Percentiles rank a stretch among this genome's conserved stretches.
Conservation (phyloP, 2,888 invertebrate genomes). For the Tetrapedia diversipes region DNA sequence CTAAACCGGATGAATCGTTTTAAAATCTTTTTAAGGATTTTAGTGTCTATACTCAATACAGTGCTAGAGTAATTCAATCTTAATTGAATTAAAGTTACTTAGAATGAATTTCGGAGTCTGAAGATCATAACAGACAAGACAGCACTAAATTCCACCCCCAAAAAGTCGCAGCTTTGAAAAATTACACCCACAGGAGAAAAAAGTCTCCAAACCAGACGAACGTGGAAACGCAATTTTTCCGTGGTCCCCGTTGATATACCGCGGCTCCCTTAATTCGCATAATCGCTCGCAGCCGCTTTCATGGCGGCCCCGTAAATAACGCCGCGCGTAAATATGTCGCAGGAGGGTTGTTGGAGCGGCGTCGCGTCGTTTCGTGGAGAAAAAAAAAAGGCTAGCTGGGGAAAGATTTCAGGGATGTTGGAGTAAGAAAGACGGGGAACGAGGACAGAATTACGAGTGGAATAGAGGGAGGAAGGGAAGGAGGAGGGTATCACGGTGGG, state of each 20-base stretch:
- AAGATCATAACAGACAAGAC: too few species aligned
- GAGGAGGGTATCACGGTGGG: conserved; percentile 11
- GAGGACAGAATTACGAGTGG: conserved; percentile 3
- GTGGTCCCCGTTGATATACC: not conserved
- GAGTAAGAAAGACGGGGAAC: not conserved
- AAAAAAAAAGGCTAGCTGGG: conserved; percentile 22
- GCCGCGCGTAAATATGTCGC: conserved; percentile 40
- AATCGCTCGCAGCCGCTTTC: conserved; percentile 10
- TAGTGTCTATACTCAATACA: too few species aligned
- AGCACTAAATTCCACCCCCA: too few species aligned
- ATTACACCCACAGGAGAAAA: not conserved
- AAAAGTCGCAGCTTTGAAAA: too few species aligned
- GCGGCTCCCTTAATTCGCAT: not conserved
- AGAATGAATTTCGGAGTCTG: too few species aligned
- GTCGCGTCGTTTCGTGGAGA: conserved; percentile 23
- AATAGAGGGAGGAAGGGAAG: conserved; percentile 4
- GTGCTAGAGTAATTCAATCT: too few species aligned
- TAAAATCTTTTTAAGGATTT: too few species aligned
- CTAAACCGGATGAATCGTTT: too few species aligned
- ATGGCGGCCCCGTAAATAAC: conserved; percentile 21
- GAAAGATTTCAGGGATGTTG: conserved; percentile 25
- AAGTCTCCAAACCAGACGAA: not conserved
- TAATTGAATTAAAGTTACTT: too few species aligned
- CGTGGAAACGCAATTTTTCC: not conserved
- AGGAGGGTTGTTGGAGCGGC: conserved; percentile 31